Evolutionary conservation across 2,888 invertebrate species (phyloP).

Genomic region (Lasioglossum vierecki): DNA sequence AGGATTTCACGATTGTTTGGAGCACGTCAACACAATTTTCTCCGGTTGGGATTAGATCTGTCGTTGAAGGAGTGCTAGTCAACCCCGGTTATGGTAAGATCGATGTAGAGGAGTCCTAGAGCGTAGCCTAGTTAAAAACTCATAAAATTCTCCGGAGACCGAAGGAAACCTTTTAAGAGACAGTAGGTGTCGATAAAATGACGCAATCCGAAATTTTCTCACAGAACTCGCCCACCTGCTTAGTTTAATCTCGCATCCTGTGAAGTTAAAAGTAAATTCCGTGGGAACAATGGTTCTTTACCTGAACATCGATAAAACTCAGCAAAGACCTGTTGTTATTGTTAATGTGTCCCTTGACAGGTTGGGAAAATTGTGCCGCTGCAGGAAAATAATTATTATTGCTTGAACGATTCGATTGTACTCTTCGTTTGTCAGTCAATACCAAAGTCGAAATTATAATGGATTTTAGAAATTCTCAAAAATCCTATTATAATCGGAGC

Average conservation of each 20-base stretch:
- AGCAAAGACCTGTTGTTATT: neutral
- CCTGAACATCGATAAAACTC: neutral
- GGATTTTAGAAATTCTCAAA: neutral
- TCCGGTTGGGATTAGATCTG: slow-evolving; percentile 33
- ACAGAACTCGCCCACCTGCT: too few relatives aligned
- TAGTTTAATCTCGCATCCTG: neutral
- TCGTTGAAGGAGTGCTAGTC: slow-evolving; percentile 35
- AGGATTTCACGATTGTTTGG: slow-evolving; percentile 46
- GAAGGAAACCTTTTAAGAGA: slow-evolving; percentile 2
- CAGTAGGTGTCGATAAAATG: neutral
- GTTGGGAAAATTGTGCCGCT: neutral
- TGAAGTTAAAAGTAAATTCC: neutral
- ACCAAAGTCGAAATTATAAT: neutral
- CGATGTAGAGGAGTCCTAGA: slow-evolving; percentile 34
- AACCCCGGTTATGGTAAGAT: slow-evolving; percentile 34
- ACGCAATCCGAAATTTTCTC: neutral
- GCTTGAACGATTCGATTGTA: neutral
- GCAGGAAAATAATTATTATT: neutral
- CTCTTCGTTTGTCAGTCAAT: neutral
- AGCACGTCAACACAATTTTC: slow-evolving; percentile 40
- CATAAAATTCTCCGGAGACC: slow-evolving; percentile 10
- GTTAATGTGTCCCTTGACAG: neutral
- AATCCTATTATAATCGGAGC: neutral
- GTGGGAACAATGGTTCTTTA: neutral
- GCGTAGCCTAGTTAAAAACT: slow-evolving; percentile 49